Conservation (phyloP, 2,113 vertebrate genomes). For the Cyprinodon tularosa region DNA sequence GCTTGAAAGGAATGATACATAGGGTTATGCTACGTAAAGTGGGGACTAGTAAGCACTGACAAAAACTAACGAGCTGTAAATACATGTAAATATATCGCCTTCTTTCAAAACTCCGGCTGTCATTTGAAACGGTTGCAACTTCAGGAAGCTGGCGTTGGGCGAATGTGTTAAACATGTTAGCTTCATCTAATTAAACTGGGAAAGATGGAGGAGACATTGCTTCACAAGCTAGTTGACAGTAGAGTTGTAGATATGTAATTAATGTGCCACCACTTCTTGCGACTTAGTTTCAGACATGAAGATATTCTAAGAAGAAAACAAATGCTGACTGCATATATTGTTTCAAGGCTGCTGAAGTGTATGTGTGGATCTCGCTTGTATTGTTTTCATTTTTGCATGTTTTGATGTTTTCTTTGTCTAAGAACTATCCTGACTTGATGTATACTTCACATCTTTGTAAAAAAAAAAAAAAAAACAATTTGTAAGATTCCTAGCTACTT, state of each 20-base stretch:
- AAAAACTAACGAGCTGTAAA: neutral
- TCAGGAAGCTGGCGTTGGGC: conserved; percentile 7
- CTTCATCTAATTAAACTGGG: conserved; percentile 45
- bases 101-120: neutral
- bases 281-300: neutral
- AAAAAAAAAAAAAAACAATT: neutral
- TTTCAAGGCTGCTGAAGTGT: conserved; percentile 12
- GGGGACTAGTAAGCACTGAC: neutral
- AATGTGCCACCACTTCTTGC: conserved; percentile 1
- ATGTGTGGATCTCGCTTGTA: conserved; percentile 14
- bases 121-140: neutral
- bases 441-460: conserved; percentile 14
- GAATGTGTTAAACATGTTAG: conserved; percentile 22
- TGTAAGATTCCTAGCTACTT: neutral
- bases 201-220: conserved; percentile 8
- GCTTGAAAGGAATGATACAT: neutral
- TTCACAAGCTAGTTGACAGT: neutral
- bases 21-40: neutral
- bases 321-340: neutral
- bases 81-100: conserved; percentile 5
- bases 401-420: conserved; percentile 21
- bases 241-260: conserved; percentile 7
- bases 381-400: conserved; percentile 19
- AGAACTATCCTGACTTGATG: conserved; percentile 20
- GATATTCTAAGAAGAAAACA: neutral